A percentile compares a stretch with the other conserved stretches of the same genome.
phyloP scores from a whole-genome alignment of 2,797 vertebrate genomes.

The Meda fulgida region DNA sequence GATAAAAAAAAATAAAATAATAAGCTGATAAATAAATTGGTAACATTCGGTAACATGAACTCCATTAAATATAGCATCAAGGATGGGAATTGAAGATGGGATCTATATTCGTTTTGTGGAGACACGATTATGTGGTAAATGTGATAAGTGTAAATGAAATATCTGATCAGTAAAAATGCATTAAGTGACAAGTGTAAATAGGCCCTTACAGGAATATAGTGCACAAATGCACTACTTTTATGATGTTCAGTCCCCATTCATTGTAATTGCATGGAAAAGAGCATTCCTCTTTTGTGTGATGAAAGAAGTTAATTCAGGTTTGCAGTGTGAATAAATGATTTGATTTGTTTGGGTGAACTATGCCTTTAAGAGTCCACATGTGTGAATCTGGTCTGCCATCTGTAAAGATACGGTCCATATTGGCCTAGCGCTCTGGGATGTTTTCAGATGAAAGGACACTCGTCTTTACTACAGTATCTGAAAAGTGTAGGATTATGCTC shows the following conservation, averaged over 20 bases:
- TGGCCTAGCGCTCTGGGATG: conserved; percentile 9
- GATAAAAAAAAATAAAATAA: no score
- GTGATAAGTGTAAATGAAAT: not conserved
- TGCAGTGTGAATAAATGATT: not conserved
- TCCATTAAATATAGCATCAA: not conserved
- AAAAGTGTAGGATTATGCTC: not conserved
- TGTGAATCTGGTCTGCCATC: conserved; percentile 49
- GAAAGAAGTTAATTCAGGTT: not conserved
- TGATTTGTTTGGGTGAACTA: not conserved
- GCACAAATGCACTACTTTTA: not conserved
- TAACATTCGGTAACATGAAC: not conserved
- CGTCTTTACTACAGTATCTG: not conserved
- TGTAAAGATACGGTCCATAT: not conserved
- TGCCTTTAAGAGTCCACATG: conserved; percentile 43
- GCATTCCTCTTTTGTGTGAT: not conserved
- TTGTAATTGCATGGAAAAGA: not conserved
- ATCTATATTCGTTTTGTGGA: not conserved
- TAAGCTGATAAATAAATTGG: not conserved
- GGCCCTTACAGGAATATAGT: not conserved
- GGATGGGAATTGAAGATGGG: not conserved
- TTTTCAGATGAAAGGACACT: conserved; percentile 2
- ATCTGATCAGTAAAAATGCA: not conserved
- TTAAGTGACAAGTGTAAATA: not conserved
- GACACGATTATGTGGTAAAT: not conserved
- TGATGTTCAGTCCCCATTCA: not conserved